Percentiles rank a stretch among this genome's conserved stretches.
Evolutionary conservation across 2,888 invertebrate genomes (phyloP).

Genomic region (Serrognathus titanus): DNA sequence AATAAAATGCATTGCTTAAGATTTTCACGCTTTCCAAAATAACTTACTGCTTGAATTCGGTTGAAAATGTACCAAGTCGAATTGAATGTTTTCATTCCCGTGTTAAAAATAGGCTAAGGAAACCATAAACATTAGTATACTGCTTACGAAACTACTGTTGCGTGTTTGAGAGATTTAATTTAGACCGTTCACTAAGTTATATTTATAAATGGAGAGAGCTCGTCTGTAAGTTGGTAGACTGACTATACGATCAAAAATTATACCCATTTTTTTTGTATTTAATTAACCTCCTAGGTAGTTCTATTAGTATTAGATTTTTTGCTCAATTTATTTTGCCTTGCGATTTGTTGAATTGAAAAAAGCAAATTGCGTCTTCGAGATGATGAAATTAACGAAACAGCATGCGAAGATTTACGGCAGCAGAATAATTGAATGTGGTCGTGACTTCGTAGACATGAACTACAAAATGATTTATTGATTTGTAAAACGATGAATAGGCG

Average conservation of each 20-base stretch:
- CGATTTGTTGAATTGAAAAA: neutral
- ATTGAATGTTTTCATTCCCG: conserved; percentile 21
- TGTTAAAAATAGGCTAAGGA: conserved; percentile 29
- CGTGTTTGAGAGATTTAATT: conserved; percentile 35
- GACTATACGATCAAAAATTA: too few relatives aligned
- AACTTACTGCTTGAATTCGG: too few relatives aligned
- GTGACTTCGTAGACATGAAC: too few relatives aligned
- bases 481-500: too few relatives aligned
- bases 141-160: conserved; percentile 35
- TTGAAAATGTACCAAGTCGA: conserved; percentile 10
- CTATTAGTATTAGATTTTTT: neutral
- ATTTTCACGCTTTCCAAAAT: too few relatives aligned
- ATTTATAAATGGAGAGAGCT: conserved; percentile 33
- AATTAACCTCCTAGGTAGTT: neutral
- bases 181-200: conserved; percentile 34
- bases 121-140: conserved; percentile 29
- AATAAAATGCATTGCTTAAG: too few relatives aligned
- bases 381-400: too few relatives aligned
- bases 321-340: neutral
- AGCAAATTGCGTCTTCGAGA: too few relatives aligned
- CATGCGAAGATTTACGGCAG: too few relatives aligned
- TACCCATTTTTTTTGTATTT: neutral
- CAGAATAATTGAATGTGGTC: too few relatives aligned
- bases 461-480: too few relatives aligned
- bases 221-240: conserved; percentile 5